A percentile compares a stretch with the other conserved stretches of the same genome.
Evolutionary conservation across 2,797 vertebrate genomes (phyloP).

Genomic region (Sebastes diploproa): DNA sequence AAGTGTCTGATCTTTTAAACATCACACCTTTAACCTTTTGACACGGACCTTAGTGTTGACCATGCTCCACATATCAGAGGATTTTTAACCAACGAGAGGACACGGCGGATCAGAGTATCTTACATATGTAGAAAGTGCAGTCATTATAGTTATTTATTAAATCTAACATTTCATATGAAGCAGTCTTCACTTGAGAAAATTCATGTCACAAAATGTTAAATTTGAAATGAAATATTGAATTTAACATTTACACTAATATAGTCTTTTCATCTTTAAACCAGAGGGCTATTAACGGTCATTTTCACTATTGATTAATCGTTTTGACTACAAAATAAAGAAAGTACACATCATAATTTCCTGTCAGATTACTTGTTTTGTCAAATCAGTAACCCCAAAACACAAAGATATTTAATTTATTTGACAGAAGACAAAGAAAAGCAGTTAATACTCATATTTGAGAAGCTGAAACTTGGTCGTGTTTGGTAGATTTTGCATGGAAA

Average conservation of each 20-base stretch:
- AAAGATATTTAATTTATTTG: not conserved
- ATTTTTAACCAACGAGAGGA: not conserved
- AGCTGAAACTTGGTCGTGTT: not conserved
- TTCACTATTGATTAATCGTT: not conserved
- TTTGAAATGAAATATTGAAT: not conserved
- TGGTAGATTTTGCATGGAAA: not conserved
- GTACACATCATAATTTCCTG: not conserved
- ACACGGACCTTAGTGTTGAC: not conserved
- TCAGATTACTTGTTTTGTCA: not conserved
- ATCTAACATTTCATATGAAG: not conserved
- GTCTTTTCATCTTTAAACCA: not conserved
- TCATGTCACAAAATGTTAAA: not conserved
- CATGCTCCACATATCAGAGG: not conserved
- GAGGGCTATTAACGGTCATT: not conserved
- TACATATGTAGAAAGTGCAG: not conserved
- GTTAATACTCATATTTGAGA: not conserved
- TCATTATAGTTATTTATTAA: not conserved
- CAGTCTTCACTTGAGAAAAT: not conserved
- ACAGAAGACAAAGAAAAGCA: not conserved
- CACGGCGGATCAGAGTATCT: not conserved
- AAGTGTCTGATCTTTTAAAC: not conserved
- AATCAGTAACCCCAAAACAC: not conserved
- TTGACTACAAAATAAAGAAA: not conserved
- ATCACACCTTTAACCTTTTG: constrained; percentile 17
- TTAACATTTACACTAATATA: not conserved